Evolutionary conservation across 2,797 vertebrate species (phyloP).

Genomic region (Channa striata): DNA sequence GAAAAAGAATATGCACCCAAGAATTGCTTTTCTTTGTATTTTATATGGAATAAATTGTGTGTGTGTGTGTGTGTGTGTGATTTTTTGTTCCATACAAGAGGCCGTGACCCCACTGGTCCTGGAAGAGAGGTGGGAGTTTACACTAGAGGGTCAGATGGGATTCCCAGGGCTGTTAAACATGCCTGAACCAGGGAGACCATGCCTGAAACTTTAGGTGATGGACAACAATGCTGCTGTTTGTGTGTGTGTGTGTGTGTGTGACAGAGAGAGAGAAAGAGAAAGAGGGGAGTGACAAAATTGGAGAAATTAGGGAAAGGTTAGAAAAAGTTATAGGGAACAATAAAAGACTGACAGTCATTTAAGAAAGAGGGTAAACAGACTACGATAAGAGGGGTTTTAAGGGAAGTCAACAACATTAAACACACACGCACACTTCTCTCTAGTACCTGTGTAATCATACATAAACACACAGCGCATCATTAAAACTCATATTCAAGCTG

Average conservation of each 20-base stretch:
- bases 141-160: slow-evolving; percentile 50
- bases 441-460: slow-evolving; percentile 31
- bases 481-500: slow-evolving; percentile 21
- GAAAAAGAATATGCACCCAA: not conserved
- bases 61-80: no score
- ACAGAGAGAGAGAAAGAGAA: slow-evolving; percentile 3
- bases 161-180: slow-evolving; percentile 62
- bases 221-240: slow-evolving; percentile 30
- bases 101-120: slow-evolving; percentile 56
- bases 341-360: not conserved
- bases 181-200: slow-evolving; percentile 60
- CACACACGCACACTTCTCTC: slow-evolving; percentile 7
- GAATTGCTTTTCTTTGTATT: not conserved
- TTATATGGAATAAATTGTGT: not conserved
- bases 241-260: not conserved
- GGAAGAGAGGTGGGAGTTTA: slow-evolving; percentile 70
- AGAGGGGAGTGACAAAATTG: not conserved
- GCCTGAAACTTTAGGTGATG: slow-evolving; percentile 34
- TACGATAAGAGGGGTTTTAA: not conserved
- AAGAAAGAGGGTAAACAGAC: slow-evolving; percentile 20
- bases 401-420: slow-evolving; percentile 30
- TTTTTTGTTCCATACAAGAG: slow-evolving; percentile 46
- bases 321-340: not conserved
- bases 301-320: no score
- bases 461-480: slow-evolving; percentile 47